Evolutionary conservation across 2,888 invertebrate species (phyloP), one percentile per base, ranked within the genome.

Genomic region (Icerya purchasi): DNA sequence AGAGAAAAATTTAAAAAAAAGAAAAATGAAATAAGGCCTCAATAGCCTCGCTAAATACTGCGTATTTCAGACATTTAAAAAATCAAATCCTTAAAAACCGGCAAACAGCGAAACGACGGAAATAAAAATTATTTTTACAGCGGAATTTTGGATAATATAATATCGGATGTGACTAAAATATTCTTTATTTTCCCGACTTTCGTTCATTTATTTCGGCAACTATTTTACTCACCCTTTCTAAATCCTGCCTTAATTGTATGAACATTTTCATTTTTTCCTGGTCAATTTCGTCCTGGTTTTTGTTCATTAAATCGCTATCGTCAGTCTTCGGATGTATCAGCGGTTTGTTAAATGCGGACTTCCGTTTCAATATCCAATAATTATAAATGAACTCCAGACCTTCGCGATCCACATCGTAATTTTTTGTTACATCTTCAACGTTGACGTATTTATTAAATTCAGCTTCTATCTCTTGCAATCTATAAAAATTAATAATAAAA

Each of bases 361-460:
- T 81, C 70, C 97, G 78, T 72, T 96, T 97, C 62, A 96, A 74
- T 72, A 92, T 92, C 97, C 97, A 98, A 72, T 93, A 98, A 71
- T 90, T 86, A 71, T 86, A 93, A 68, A 96, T 86, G 67, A 85
- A 83, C 67, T 84, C 80, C 62, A 94, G 81, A 58, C 86, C 84
- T 66, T 91, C 90, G 67, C 81, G 79, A 69, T 91, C 89, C 52
- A 89, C 80, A 68, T 89, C 85, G 61, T 89, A 76, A 54, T 60
- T 62, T 55, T 62, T 58, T 18, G 82, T 83, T 58, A 91, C 82
- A 69, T 91, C 90, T 72, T 84, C 86, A 25, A 85, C 76, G 68
- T 81, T 83, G 19, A 94, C 92, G 69, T 91, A 88, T 68, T 84
- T 86, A 72, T 88, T 90, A 72, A 96, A 96, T 72, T 93, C 91